phyloP scores from a whole-genome alignment of 2,113 vertebrate species.

The Acanthochromis polyacanthus region DNA sequence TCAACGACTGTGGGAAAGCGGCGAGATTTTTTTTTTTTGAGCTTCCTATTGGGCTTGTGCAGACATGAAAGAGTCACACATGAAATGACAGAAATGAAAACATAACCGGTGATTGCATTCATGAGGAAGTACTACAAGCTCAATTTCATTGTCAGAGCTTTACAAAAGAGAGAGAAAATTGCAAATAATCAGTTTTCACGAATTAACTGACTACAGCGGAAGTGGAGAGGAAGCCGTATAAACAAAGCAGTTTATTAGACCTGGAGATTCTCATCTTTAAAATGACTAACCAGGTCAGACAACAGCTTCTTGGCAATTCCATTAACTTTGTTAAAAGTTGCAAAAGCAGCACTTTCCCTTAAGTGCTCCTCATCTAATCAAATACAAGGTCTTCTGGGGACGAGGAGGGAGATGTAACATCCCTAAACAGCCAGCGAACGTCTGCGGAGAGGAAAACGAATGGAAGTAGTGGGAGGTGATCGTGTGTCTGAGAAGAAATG shows the following conservation, averaged over 20 bases:
- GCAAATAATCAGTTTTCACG: not conserved
- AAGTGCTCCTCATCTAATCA: slow-evolving; percentile 81
- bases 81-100: slow-evolving; percentile 31
- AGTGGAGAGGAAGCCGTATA: not conserved
- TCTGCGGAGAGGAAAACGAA: slow-evolving; percentile 35
- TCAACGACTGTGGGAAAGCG: slow-evolving; percentile 45
- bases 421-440: slow-evolving; percentile 44
- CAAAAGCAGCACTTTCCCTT: slow-evolving; percentile 74
- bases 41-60: not conserved
- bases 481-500: slow-evolving; percentile 7
- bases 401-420: slow-evolving; percentile 27
- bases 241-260: slow-evolving; percentile 17
- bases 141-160: slow-evolving; percentile 1
- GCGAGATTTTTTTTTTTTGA: slow-evolving; percentile 13
- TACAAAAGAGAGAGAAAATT: not conserved
- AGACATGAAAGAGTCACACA: slow-evolving; percentile 23
- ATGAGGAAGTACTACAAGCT: not conserved
- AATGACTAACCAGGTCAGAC: slow-evolving; percentile 59
- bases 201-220: not conserved
- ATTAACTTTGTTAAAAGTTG: slow-evolving; percentile 80
- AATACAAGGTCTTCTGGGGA: slow-evolving; percentile 68
- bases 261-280: slow-evolving; percentile 39
- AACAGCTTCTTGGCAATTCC: slow-evolving; percentile 47
- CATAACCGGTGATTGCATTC: not conserved
- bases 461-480: not conserved